A percentile compares a stretch with the other conserved stretches of the same genome.
These are phyloP conservation scores for Melanchra persicariae DNA, from an alignment of 2,888 invertebrate genomes.

Conservation along the genomic window DNA sequence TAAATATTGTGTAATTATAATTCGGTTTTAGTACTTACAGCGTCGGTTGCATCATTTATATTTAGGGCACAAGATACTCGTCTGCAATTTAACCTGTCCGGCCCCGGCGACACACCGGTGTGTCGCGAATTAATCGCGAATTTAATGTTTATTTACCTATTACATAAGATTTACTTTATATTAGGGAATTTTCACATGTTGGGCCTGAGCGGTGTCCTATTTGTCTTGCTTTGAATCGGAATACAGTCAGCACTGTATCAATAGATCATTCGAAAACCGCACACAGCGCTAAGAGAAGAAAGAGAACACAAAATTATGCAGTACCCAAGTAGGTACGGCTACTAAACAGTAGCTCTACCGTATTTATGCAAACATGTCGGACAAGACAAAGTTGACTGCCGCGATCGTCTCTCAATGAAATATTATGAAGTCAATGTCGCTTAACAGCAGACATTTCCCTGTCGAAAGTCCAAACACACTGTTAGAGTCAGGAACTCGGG, in stretches of 20 bases:
- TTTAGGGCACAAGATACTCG: constrained; percentile 12
- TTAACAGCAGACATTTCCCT: constrained; percentile 62
- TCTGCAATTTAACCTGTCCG: not conserved
- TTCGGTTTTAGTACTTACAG: not conserved
- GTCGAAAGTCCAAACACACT: constrained; percentile 69
- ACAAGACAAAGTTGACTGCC: constrained; percentile 43
- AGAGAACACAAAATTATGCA: constrained; percentile 3
- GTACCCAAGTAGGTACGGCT: not conserved
- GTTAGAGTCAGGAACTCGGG: constrained; percentile 54
- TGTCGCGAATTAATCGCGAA: no score
- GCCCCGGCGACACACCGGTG: no score
- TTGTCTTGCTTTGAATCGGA: constrained; percentile 6
- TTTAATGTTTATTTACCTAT: no score
- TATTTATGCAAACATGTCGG: constrained; percentile 35
- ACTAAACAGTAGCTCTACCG: constrained; percentile 26
- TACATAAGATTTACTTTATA: no score
- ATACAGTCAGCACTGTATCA: not conserved
- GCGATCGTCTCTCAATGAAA: constrained; percentile 55
- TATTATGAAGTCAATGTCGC: constrained; percentile 60
- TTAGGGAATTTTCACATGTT: no score
- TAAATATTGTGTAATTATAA: no score
- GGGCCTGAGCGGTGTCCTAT: no score
- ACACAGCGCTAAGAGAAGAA: constrained; percentile 11
- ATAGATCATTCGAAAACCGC: constrained; percentile 21
- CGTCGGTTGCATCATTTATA: constrained; percentile 7